These are phyloP conservation scores for Diplazon laetatorius DNA, from an alignment of 2,888 invertebrate species.

Conservation along the genomic window DNA sequence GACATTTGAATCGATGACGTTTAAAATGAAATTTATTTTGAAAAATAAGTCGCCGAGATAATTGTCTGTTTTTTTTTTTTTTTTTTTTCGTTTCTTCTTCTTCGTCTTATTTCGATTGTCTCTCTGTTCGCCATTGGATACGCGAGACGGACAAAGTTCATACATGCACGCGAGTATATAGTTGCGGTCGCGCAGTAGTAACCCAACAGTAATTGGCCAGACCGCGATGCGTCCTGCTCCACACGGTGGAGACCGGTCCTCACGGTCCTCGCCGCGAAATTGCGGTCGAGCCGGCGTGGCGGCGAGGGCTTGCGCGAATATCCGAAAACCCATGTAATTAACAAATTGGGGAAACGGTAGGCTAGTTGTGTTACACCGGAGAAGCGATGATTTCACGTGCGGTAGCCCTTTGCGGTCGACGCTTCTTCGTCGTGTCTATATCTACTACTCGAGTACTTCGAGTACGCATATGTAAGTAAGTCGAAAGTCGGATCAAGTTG, in stretches of 20 bases:
- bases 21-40: neutral
- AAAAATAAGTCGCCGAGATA: constrained; percentile 1
- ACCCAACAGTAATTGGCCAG: constrained; percentile 65
- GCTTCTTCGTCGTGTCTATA: constrained; percentile 42
- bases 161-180: constrained; percentile 53
- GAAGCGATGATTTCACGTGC: constrained; percentile 60
- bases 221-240: constrained; percentile 62
- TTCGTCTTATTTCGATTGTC: neutral
- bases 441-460: too few relatives aligned
- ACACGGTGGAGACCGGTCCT: constrained; percentile 38
- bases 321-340: constrained; percentile 57
- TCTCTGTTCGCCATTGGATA: constrained; percentile 30
- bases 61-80: neutral
- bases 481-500: too few relatives aligned
- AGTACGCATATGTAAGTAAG: neutral
- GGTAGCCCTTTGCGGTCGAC: constrained; percentile 57
- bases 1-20: too few relatives aligned
- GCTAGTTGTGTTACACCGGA: constrained; percentile 32
- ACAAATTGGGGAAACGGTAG: constrained; percentile 65
- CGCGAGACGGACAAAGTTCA: constrained; percentile 21
- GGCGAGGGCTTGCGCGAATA: constrained; percentile 31
- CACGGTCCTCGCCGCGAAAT: constrained; percentile 64
- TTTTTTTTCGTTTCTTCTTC: neutral
- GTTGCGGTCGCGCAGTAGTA: constrained; percentile 69
- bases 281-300: constrained; percentile 66